These are phyloP conservation scores for Dolichotis patagonum DNA, from an alignment of 2,113 vertebrate species.

Conservation along the genomic window DNA sequence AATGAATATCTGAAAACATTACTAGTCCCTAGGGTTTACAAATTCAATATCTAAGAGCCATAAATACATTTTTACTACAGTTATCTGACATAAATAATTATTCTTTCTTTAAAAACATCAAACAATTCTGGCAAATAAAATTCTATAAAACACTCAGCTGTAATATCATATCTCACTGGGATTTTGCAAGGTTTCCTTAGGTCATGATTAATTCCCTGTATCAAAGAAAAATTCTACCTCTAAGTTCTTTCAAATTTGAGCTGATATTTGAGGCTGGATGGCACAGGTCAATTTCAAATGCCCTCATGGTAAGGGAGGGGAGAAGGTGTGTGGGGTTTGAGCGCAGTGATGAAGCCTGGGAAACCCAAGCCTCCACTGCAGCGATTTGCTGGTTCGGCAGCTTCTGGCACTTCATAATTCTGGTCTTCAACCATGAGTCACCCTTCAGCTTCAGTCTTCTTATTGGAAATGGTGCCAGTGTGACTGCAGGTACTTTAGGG, in stretches of 20 bases:
- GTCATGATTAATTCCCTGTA: conserved; percentile 15
- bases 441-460: neutral
- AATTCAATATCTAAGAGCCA: neutral
- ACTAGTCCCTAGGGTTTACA: neutral
- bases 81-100: conserved; percentile 11
- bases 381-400: neutral
- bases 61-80: conserved; percentile 5
- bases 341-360: neutral
- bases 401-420: neutral
- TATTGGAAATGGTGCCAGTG: neutral
- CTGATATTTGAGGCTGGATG: neutral
- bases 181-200: neutral
- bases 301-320: neutral
- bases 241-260: neutral
- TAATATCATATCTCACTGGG: neutral
- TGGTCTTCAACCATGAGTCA: conserved; percentile 13
- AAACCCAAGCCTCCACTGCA: neutral
- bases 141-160: neutral
- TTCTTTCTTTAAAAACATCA: conserved; percentile 25
- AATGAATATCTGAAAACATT: neutral
- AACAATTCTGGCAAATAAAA: conserved; percentile 39
- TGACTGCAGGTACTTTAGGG: neutral
- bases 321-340: neutral
- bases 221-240: neutral
- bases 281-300: neutral